These are phyloP conservation scores for Scartelaos histophorus DNA, from an alignment of 2,113 vertebrate species.

Conservation along the genomic window DNA sequence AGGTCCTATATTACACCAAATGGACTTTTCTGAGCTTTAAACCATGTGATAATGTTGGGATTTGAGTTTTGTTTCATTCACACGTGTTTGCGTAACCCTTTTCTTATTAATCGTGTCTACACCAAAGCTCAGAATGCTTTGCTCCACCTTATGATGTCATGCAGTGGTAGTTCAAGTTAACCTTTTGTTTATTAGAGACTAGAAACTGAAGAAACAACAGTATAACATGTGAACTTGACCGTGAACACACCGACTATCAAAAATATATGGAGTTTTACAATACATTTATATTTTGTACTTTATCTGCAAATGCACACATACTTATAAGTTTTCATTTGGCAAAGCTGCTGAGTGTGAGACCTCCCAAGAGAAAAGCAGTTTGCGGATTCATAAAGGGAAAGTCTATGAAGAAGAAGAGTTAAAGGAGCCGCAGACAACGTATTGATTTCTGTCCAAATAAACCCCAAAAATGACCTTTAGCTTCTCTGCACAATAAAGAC, in stretches of 20 bases:
- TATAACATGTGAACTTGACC: background rate
- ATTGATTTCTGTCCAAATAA: constrained; percentile 52
- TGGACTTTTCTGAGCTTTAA: no score
- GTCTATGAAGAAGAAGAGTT: background rate
- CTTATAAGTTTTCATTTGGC: background rate
- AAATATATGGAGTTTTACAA: background rate
- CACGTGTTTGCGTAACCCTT: no score
- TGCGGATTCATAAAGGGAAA: constrained; percentile 1
- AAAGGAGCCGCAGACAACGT: constrained; percentile 17
- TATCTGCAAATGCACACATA: background rate
- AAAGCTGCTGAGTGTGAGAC: background rate
- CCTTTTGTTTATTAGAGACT: no score
- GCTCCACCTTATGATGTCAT: no score
- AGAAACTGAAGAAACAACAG: no score
- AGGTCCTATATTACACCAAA: no score
- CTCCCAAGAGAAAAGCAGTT: background rate
- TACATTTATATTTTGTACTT: background rate
- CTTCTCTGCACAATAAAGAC: constrained; percentile 20
- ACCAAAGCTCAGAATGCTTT: no score
- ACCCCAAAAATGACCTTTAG: constrained; percentile 34
- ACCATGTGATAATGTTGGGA: no score
- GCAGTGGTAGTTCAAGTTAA: no score
- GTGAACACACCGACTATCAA: background rate
- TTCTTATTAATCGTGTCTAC: no score
- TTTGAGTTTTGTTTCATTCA: no score